A percentile compares a stretch with the other conserved stretches of the same genome.
Conservation (phyloP, 2,888 invertebrate species). For the Ptilodon capucinus region DNA sequence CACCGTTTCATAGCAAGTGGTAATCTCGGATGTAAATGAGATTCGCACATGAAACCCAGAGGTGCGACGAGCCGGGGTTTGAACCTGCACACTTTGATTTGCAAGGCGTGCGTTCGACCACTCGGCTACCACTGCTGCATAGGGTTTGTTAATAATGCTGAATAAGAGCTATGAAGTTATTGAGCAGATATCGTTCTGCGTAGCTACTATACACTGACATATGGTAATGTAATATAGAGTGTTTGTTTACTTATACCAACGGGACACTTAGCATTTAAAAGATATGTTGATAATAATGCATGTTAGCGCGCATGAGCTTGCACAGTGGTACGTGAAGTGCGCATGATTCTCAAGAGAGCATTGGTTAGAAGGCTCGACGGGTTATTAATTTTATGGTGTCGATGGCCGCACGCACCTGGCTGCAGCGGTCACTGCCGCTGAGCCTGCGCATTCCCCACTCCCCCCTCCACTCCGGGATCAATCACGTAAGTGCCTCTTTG, state of each 20-base stretch:
- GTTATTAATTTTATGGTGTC: constrained; percentile 83
- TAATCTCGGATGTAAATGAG: too few relatives aligned
- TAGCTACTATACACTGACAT: too few relatives aligned
- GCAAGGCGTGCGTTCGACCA: too few relatives aligned
- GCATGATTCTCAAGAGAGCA: constrained; percentile 67
- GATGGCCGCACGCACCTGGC: constrained; percentile 80
- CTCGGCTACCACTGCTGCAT: too few relatives aligned
- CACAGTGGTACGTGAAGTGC: constrained; percentile 51
- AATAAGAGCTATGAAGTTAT: too few relatives aligned
- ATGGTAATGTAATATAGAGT: too few relatives aligned
- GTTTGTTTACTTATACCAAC: not conserved
- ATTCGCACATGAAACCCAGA: too few relatives aligned
- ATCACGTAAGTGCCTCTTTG: constrained; percentile 56
- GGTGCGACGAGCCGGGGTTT: too few relatives aligned
- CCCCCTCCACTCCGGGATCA: constrained; percentile 54
- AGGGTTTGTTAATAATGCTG: too few relatives aligned
- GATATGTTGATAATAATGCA: not conserved
- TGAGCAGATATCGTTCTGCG: too few relatives aligned
- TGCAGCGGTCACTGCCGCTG: constrained; percentile 75
- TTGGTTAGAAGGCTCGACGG: constrained; percentile 75
- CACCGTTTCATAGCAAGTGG: too few relatives aligned
- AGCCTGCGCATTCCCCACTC: constrained; percentile 40
- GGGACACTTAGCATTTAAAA: not conserved
- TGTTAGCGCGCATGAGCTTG: constrained; percentile 5
- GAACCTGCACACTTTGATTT: too few relatives aligned